These are phyloP conservation scores for Galemys pyrenaicus DNA, from an alignment of 2,113 vertebrate genomes.

Conservation along the genomic window DNA sequence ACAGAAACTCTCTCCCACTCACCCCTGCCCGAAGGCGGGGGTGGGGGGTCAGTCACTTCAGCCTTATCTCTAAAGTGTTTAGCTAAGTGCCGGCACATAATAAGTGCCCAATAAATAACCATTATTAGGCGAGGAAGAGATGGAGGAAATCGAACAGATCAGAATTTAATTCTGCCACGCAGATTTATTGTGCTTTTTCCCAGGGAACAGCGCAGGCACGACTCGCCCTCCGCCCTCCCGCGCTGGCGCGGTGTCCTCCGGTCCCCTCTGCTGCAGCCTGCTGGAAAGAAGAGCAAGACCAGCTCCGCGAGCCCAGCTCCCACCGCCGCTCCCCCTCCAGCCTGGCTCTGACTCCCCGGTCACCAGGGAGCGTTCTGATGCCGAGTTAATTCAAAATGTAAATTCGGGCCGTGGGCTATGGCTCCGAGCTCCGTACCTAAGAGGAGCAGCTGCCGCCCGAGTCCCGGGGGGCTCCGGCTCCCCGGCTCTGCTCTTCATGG, in stretches of 20 bases:
- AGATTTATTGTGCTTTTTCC: conserved; percentile 28
- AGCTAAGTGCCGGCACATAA: conserved; percentile 27
- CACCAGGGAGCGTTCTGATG: conserved; percentile 79
- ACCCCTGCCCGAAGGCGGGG: no score
- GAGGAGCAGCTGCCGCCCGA: conserved; percentile 63
- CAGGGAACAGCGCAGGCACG: neutral
- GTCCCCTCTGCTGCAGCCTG: conserved; percentile 47
- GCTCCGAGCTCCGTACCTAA: conserved; percentile 71
- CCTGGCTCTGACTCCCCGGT: conserved; percentile 81
- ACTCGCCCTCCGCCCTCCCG: neutral
- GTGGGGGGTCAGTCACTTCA: neutral
- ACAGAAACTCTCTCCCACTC: neutral
- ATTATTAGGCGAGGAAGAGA: neutral
- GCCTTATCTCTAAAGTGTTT: conserved; percentile 29
- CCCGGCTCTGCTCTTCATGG: conserved; percentile 38
- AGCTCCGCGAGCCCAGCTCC: conserved; percentile 67
- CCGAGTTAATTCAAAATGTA: conserved; percentile 84
- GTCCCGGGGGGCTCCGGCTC: conserved; percentile 57
- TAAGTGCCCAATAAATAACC: conserved; percentile 55
- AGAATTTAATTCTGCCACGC: conserved; percentile 19
- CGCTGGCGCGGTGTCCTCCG: neutral
- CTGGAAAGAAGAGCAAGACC: neutral
- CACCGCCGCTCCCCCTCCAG: conserved; percentile 72
- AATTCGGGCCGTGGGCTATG: conserved; percentile 80
- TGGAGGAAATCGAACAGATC: neutral